These are phyloP conservation scores for Tangara arthus DNA, from an alignment of 2,797 vertebrate genomes.

Conservation along the genomic window DNA sequence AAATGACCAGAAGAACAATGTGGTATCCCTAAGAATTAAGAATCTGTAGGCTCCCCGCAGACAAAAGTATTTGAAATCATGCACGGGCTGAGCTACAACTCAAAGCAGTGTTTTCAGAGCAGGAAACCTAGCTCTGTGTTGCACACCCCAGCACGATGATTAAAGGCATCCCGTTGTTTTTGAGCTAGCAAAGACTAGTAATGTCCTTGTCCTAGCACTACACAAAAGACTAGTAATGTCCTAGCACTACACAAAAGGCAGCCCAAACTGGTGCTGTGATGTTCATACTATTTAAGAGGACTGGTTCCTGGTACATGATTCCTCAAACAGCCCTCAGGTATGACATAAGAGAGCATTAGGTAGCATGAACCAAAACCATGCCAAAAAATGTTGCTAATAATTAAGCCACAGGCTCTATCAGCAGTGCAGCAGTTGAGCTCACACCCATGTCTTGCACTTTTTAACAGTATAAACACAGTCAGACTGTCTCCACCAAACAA, in stretches of 20 bases:
- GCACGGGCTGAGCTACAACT: neutral
- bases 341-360: neutral
- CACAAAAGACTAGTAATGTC: neutral
- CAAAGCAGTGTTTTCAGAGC: neutral
- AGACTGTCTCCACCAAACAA: neutral
- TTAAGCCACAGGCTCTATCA: neutral
- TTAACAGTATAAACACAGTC: neutral
- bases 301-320: neutral
- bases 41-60: neutral
- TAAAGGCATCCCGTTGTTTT: neutral
- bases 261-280: neutral
- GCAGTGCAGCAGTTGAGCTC: neutral
- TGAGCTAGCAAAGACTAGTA: neutral
- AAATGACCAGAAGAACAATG: neutral
- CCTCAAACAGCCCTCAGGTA: neutral
- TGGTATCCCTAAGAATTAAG: neutral
- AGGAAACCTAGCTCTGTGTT: neutral
- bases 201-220: neutral
- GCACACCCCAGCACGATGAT: accelerated
- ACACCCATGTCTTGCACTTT: neutral
- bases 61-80: neutral
- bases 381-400: constrained; percentile 17
- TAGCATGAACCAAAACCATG: neutral
- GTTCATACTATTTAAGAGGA: neutral
- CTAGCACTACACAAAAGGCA: neutral